Percentiles rank a stretch among this genome's conserved stretches.
Conservation (phyloP, 2,888 invertebrate genomes). For the Acrobasis suavella region DNA sequence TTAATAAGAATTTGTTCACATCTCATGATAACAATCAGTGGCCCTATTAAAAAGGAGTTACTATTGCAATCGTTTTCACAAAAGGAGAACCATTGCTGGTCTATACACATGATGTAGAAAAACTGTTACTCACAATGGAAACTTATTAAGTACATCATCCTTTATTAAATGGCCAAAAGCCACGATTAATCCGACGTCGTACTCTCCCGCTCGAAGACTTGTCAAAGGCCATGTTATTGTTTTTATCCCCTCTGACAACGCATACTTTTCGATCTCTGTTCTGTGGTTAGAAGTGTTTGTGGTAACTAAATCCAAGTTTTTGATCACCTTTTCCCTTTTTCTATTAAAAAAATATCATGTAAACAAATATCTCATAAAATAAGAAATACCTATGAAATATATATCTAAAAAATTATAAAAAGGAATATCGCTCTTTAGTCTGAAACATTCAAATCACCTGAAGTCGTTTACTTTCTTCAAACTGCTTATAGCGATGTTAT, state of each 20-base stretch:
- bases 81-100: too few species aligned
- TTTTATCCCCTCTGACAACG: constrained; percentile 81
- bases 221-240: constrained; percentile 86
- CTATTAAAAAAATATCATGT: constrained; percentile 58
- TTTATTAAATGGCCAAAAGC: constrained; percentile 97
- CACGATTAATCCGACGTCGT: constrained; percentile 94
- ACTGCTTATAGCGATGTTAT: constrained; percentile 90
- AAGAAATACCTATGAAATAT: background rate
- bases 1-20: too few species aligned
- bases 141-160: constrained; percentile 86
- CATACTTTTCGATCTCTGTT: constrained; percentile 87
- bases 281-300: constrained; percentile 80
- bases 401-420: too few species aligned
- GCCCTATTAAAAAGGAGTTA: too few species aligned
- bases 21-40: too few species aligned
- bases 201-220: constrained; percentile 70
- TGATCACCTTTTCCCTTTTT: constrained; percentile 73
- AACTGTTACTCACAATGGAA: constrained; percentile 87
- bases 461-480: constrained; percentile 85
- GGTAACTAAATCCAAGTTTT: constrained; percentile 87
- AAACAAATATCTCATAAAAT: background rate
- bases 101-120: background rate
- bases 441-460: constrained; percentile 72
- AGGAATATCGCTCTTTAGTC: background rate
- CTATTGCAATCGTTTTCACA: too few species aligned